Evolutionary conservation across 2,113 vertebrate species (phyloP).

Genomic region (Myotis davidii): DNA sequence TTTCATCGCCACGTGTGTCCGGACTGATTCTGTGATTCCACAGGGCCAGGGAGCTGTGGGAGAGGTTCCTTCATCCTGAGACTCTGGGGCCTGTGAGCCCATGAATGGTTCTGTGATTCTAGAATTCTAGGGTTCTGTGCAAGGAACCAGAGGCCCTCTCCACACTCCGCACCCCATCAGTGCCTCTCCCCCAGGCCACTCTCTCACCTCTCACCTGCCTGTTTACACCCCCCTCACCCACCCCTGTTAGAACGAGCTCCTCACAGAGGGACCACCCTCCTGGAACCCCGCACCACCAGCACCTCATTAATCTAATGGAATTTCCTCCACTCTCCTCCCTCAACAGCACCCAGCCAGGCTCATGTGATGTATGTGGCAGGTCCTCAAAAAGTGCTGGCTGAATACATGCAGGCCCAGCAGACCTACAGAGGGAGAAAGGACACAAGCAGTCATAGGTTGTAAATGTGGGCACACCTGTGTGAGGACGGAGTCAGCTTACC

Average conservation of each 20-base stretch:
- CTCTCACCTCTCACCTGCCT: neutral
- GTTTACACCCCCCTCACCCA: neutral
- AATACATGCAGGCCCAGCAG: neutral
- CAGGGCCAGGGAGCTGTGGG: neutral
- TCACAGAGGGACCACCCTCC: neutral
- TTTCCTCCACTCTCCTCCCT: neutral
- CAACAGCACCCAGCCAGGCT: neutral
- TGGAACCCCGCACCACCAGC: neutral
- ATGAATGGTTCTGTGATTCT: neutral
- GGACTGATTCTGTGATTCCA: neutral
- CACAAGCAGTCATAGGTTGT: rapidly evolving
- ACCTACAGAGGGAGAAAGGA: neutral
- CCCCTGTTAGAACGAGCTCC: neutral
- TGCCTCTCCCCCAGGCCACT: neutral
- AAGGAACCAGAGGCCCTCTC: neutral
- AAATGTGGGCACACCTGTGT: rapidly evolving
- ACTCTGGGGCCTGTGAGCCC: neutral
- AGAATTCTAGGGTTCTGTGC: neutral
- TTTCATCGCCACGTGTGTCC: neutral
- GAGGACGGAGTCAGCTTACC: rapidly evolving
- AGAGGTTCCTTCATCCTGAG: neutral
- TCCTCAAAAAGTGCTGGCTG: neutral
- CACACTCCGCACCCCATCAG: neutral
- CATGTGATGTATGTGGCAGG: rapidly evolving
- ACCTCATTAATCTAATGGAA: neutral